phyloP scores from a whole-genome alignment of 2,797 vertebrate genomes.

The Danio kyathit region DNA sequence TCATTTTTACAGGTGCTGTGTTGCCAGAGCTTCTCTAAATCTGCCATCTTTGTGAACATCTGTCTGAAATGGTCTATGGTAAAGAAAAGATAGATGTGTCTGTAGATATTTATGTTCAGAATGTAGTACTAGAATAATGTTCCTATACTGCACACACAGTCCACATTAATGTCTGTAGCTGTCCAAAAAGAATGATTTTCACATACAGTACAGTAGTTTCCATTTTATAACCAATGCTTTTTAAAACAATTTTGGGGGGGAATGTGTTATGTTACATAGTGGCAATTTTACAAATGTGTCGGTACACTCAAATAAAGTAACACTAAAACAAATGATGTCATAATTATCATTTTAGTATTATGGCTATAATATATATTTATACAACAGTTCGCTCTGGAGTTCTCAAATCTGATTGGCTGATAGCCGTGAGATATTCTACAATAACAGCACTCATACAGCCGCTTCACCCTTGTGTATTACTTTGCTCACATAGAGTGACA shows the following conservation, averaged over 20 bases:
- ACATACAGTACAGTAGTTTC: background rate
- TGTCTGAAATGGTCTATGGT: constrained; percentile 33
- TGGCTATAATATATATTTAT: no score
- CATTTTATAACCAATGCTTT: background rate
- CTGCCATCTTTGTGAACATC: constrained; percentile 37
- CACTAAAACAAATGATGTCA: no score
- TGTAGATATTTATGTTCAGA: background rate
- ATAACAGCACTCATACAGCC: no score
- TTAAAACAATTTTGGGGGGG: background rate
- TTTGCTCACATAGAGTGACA: no score
- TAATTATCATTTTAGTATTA: no score
- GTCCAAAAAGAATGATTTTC: background rate
- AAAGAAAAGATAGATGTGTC: constrained; percentile 35
- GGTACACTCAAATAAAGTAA: no score
- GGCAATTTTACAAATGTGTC: background rate
- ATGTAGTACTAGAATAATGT: background rate
- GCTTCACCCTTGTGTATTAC: no score
- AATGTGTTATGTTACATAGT: background rate
- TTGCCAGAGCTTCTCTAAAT: constrained; percentile 39
- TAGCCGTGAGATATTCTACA: no score
- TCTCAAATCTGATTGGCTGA: no score
- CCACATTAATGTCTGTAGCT: background rate
- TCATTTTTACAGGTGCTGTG: constrained; percentile 38
- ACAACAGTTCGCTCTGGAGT: no score
- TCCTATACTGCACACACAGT: background rate